These are phyloP conservation scores for Bos taurus DNA, from an alignment of 2,113 vertebrate species.

Conservation along the genomic window DNA sequence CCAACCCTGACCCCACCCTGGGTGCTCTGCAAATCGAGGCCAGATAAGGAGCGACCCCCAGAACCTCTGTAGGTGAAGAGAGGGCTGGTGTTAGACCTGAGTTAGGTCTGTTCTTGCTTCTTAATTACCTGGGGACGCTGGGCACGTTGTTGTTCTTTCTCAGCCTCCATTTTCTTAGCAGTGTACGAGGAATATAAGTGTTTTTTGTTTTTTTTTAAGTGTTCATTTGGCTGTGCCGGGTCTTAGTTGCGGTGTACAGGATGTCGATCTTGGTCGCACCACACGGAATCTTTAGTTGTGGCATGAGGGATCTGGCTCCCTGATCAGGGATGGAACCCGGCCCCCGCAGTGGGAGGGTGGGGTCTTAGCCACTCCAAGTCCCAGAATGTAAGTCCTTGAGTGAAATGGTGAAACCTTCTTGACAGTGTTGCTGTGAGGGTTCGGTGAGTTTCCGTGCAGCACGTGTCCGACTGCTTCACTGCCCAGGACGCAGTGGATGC, in stretches of 20 bases:
- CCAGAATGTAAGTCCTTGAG: background rate
- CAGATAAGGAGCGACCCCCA: background rate
- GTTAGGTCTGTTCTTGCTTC: background rate
- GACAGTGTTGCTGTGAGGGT: background rate
- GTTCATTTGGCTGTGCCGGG: background rate
- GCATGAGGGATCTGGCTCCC: background rate
- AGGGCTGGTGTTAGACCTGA: background rate
- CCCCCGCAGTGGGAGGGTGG: background rate
- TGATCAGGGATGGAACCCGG: background rate
- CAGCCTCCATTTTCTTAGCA: background rate
- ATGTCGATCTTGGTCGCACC: background rate
- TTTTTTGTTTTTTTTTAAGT: background rate
- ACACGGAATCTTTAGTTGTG: background rate
- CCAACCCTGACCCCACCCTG: rapidly evolving
- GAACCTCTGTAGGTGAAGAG: background rate
- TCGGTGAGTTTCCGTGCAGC: background rate
- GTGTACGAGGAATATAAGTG: background rate
- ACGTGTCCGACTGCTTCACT: background rate
- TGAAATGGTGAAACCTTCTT: background rate
- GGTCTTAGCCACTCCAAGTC: background rate
- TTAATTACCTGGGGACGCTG: background rate
- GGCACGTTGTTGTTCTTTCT: background rate
- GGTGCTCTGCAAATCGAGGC: background rate
- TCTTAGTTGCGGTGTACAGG: background rate
- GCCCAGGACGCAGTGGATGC: background rate